Percentiles rank a stretch among this genome's conserved stretches.
phyloP scores from a whole-genome alignment of 1,140 invertebrate species.

The Mamestra configurata region DNA sequence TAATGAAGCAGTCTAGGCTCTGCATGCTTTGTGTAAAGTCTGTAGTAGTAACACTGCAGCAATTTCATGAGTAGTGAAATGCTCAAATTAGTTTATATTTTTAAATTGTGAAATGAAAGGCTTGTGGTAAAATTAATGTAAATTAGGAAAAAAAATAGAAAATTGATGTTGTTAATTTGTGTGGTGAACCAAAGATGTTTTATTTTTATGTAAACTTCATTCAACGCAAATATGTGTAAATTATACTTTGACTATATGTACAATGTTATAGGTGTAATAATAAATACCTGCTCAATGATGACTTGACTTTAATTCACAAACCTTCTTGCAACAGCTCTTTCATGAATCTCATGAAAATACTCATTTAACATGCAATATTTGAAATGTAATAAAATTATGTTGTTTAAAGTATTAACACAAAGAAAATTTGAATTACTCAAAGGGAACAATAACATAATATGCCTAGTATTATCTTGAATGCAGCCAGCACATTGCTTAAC shows the following conservation, averaged over 20 bases:
- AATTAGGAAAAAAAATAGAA: conserved; percentile 66
- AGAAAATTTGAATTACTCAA: background rate
- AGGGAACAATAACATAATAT: too few relatives aligned
- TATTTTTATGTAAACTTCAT: conserved; percentile 81
- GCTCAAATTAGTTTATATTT: conserved; percentile 76
- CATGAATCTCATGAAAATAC: background rate
- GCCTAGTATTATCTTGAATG: too few relatives aligned
- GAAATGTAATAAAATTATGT: background rate
- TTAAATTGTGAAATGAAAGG: conserved; percentile 70
- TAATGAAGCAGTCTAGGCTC: conserved; percentile 46
- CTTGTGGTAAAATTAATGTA: conserved; percentile 79
- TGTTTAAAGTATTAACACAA: background rate
- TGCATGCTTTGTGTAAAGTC: conserved; percentile 60
- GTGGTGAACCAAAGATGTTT: conserved; percentile 85
- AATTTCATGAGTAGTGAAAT: conserved; percentile 66
- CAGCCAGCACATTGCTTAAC: background rate
- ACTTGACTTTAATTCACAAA: conserved; percentile 36
- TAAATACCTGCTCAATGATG: conserved; percentile 77
- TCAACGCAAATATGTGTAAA: conserved; percentile 68
- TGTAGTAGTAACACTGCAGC: conserved; percentile 53
- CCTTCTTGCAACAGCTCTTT: background rate
- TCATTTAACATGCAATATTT: background rate
- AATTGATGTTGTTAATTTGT: conserved; percentile 82
- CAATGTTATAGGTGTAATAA: conserved; percentile 84
- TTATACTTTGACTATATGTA: conserved; percentile 79